Evolutionary conservation across 2,888 invertebrate genomes (phyloP).

Genomic region (Alcis repandata): DNA sequence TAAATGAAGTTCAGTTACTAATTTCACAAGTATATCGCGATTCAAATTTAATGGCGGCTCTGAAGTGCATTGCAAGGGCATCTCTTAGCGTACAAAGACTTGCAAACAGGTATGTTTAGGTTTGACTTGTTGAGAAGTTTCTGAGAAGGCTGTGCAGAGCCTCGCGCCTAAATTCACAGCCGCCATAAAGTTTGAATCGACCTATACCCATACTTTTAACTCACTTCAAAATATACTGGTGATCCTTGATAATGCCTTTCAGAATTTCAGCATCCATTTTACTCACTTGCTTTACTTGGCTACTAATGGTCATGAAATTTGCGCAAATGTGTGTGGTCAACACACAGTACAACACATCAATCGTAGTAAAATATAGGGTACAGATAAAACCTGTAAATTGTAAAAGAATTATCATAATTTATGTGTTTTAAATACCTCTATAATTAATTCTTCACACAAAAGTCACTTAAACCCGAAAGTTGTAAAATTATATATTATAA

Average conservation of each 20-base stretch:
- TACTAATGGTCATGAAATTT: slow-evolving; percentile 65
- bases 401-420: neutral
- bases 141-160: too few species aligned
- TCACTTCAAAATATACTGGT: slow-evolving; percentile 74
- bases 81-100: too few species aligned
- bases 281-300: slow-evolving; percentile 59
- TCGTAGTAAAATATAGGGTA: slow-evolving; percentile 65
- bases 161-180: too few species aligned
- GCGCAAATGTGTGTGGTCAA: slow-evolving; percentile 72
- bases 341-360: slow-evolving; percentile 70
- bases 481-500: too few species aligned
- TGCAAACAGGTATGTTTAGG: too few species aligned
- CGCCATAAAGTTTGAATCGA: neutral
- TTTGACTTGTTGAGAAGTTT: too few species aligned
- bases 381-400: slow-evolving; percentile 69
- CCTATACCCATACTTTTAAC: slow-evolving; percentile 36
- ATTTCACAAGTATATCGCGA: too few species aligned
- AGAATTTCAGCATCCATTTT: slow-evolving; percentile 49
- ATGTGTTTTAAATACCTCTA: neutral
- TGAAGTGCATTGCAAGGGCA: too few species aligned
- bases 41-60: too few species aligned
- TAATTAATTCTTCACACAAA: neutral
- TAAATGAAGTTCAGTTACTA: too few species aligned
- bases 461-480: too few species aligned
- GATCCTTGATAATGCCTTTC: slow-evolving; percentile 63